These are phyloP conservation scores for Fistularia commersonii DNA, from an alignment of 2,797 vertebrate genomes.

Conservation along the genomic window DNA sequence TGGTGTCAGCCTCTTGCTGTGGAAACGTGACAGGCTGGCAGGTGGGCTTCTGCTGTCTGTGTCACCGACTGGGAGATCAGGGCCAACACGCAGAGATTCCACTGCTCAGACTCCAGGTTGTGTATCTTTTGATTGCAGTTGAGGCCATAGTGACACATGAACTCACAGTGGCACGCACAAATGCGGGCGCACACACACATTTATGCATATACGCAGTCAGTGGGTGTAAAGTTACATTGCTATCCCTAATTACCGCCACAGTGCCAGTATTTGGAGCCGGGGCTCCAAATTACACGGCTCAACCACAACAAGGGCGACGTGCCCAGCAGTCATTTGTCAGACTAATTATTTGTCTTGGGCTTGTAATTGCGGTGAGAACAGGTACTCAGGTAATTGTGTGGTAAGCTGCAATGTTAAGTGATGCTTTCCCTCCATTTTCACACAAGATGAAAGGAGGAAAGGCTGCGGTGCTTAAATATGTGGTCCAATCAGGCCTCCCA, in stretches of 20 bases:
- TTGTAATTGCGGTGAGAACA: slow-evolving; percentile 77
- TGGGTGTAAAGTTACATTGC: slow-evolving; percentile 70
- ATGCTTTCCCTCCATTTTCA: slow-evolving; percentile 69
- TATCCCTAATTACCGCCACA: slow-evolving; percentile 74
- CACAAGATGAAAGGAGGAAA: slow-evolving; percentile 63
- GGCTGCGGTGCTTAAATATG: slow-evolving; percentile 50
- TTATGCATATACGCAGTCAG: slow-evolving; percentile 24
- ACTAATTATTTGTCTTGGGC: slow-evolving; percentile 82
- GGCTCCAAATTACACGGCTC: slow-evolving; percentile 79
- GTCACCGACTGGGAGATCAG: slow-evolving; percentile 66
- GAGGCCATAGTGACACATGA: slow-evolving; percentile 53
- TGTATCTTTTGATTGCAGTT: slow-evolving; percentile 49
- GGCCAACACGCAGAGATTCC: slow-evolving; percentile 50
- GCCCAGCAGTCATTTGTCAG: slow-evolving; percentile 80
- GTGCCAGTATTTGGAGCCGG: slow-evolving; percentile 62
- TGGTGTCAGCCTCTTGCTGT: slow-evolving; percentile 63
- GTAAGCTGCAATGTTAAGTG: slow-evolving; percentile 74
- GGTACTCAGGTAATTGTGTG: slow-evolving; percentile 79
- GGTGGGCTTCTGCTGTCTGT: slow-evolving; percentile 67
- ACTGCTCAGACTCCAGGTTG: slow-evolving; percentile 47
- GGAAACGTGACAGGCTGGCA: slow-evolving; percentile 68
- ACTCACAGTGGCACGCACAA: slow-evolving; percentile 21
- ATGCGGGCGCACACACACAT: slow-evolving; percentile 18
- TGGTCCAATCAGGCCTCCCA: slow-evolving; percentile 47
- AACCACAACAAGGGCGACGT: slow-evolving; percentile 78